Evolutionary conservation across 2,113 vertebrate species (phyloP), one percentile per base, ranked within the genome.

Genomic region (Nesoenas mayeri): DNA sequence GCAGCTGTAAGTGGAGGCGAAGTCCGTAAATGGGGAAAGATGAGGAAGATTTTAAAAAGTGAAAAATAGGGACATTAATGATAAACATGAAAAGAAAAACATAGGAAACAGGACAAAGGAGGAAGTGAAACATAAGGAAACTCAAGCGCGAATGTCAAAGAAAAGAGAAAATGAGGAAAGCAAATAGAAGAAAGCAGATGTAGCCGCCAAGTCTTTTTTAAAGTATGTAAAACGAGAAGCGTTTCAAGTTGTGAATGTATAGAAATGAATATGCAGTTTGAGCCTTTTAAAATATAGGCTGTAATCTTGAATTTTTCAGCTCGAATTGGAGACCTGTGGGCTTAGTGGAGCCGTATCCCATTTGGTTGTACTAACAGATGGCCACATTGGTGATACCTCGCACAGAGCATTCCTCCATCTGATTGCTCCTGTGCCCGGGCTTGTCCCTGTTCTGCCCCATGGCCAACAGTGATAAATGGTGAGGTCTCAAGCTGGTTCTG

Each of bases 71-170:
- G 17, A 88, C 28, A 11, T 15, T 18, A 93, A 64, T 88, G 26
- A 48, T 75, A 75, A 95, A 93, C 42, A 28, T n/a, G 15, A 47
- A 67, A 87, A 95, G 56, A 67, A 84, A 88, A 96, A 81, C 92
- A 85, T 19, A 81, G 65, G 81, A 88, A 96, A 77, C 31, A 53
- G 82, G 88, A 93, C 82, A 90, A 94, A 96, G 58, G 58, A 93
- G 40, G 88, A 88, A 79, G 29, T 57, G 58, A 88, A 94, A 79
- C 82, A 57, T 72, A 87, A 93, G 92, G 90, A 85, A 93, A 79
- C 62, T 65, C 74, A 79, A 94, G 36, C 21, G 18, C 0, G 3
- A 72, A 6, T 65, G 71, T 89, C 88, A 94, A 89, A 87, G 64
- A 83, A 77, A 89, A 67, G 53, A 78, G 78, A 88, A 95, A 93